Evolutionary conservation across 2,113 vertebrate species (phyloP).

Genomic region (Oryzias javanicus): DNA sequence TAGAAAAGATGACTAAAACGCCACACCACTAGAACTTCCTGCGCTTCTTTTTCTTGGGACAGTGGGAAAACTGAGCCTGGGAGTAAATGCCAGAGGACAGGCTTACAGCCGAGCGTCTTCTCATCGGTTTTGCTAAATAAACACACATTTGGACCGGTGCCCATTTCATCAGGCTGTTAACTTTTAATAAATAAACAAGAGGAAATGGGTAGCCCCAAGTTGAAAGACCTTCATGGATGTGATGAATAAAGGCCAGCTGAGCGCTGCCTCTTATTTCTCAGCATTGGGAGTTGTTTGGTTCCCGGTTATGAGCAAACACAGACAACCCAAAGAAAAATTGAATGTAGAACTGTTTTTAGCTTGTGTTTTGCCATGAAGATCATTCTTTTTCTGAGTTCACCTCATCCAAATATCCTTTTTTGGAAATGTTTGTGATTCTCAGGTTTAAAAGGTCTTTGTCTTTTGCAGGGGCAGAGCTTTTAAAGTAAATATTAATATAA

Average conservation of each 20-base stretch:
- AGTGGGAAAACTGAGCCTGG: slow-evolving; percentile 61
- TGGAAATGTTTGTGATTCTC: too few relatives aligned
- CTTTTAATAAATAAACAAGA: slow-evolving; percentile 68
- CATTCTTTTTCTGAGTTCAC: too few relatives aligned
- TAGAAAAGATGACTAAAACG: background rate
- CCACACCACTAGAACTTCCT: slow-evolving; percentile 7
- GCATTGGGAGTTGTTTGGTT: background rate
- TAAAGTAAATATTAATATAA: too few relatives aligned
- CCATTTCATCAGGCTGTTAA: slow-evolving; percentile 62
- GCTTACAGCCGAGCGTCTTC: slow-evolving; percentile 58
- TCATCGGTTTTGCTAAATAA: slow-evolving; percentile 66
- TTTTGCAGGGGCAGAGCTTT: too few relatives aligned
- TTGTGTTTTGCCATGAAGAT: too few relatives aligned
- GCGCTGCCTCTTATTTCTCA: slow-evolving; percentile 32
- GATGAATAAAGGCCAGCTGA: slow-evolving; percentile 24
- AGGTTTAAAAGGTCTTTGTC: too few relatives aligned
- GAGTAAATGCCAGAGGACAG: slow-evolving; percentile 59
- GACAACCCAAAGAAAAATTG: too few relatives aligned
- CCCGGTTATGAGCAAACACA: too few relatives aligned
- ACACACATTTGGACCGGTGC: slow-evolving; percentile 60
- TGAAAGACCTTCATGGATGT: slow-evolving; percentile 45
- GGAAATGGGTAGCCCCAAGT: slow-evolving; percentile 59
- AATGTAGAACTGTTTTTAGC: too few relatives aligned
- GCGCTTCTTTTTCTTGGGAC: slow-evolving; percentile 54
- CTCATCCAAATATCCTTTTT: too few relatives aligned